These are phyloP conservation scores for Spatula versicolor DNA, from an alignment of 2,797 vertebrate genomes.

Conservation along the genomic window DNA sequence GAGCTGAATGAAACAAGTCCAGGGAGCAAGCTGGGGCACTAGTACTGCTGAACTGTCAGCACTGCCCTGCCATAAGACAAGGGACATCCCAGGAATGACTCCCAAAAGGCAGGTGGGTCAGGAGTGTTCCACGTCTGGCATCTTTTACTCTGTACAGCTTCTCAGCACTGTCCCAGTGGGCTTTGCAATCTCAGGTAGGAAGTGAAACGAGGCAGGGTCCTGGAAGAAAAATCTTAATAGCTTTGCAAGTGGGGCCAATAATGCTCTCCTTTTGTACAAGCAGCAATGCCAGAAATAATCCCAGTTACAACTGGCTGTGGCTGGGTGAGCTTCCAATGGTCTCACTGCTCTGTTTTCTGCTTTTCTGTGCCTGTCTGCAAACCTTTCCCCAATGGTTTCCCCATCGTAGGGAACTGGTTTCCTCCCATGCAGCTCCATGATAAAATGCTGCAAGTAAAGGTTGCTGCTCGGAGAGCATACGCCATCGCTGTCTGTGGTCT, in stretches of 20 bases:
- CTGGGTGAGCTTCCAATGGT: not conserved
- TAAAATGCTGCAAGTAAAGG: not conserved
- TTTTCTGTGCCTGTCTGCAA: not conserved
- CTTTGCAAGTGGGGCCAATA: fast-evolving
- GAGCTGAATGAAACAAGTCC: not conserved
- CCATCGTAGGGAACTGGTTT: not conserved
- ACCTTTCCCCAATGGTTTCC: not conserved
- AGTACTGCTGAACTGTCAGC: not conserved
- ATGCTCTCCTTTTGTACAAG: fast-evolving
- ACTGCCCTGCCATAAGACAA: not conserved
- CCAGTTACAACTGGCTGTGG: not conserved
- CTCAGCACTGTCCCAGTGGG: not conserved
- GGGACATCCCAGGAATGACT: not conserved
- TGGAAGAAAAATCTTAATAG: not conserved
- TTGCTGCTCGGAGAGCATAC: not conserved
- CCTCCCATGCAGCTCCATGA: not conserved
- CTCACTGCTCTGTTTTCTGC: not conserved
- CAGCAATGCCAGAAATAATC: not conserved
- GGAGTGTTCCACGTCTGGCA: not conserved
- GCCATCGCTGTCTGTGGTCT: not conserved
- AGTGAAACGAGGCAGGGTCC: not conserved
- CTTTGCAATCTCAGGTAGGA: not conserved
- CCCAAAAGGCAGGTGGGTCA: not conserved
- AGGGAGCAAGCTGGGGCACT: not conserved
- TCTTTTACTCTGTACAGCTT: not conserved